Evolutionary conservation across 2,888 invertebrate species (phyloP), one percentile per base, ranked within the genome.

Genomic region (Crossocerus cetratus): DNA sequence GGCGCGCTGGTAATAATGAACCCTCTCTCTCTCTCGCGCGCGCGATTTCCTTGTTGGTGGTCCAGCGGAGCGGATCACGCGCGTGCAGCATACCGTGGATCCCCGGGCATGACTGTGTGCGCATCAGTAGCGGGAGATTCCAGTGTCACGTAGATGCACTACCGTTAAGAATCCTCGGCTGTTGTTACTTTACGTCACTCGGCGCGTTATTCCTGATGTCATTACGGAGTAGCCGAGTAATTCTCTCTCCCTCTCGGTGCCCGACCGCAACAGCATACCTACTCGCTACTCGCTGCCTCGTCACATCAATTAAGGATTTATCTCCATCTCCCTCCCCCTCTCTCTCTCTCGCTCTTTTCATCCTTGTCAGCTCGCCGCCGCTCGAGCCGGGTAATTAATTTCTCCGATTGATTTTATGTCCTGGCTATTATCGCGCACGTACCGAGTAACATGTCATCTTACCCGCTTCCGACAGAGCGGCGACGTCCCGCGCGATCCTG

Each of bases 121-220:
- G 68, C 60, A 61, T 21, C 32, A n/a, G 32, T 14, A 59, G 11
- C 49, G 18, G 44, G 42, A n/a, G 21, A 56, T 22, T 21, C 58
- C 69, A 57, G 54, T 64, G 23, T 44, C 61, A 64, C 59, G 42
- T 67, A 57, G 55, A 45, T 45, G 43, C 22, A 59, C 62, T 67
- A 74, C 77, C 80, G 77, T 82, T 75, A 79, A 71, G 42, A 32
- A 62, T 80, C 67, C 45, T 11, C 53, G 13, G 53, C 32, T 53
- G 20, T 49, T 32, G 54, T 67, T 74, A 60, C 63, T 68, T 69
- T 71, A 65, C 65, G 55, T 74, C 69, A 74, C 65, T 66, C 77
- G 32, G 8, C 32, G 32, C 68, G 59, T 71, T 63, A 69, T 78
- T 68, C 58, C 44, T 44, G 72, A 43, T 67, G 71, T 71, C 67